Evolutionary conservation across 23 tunicate genomes (phyloP), one percentile per base, ranked within the genome.

Genomic region (Styela clava): DNA sequence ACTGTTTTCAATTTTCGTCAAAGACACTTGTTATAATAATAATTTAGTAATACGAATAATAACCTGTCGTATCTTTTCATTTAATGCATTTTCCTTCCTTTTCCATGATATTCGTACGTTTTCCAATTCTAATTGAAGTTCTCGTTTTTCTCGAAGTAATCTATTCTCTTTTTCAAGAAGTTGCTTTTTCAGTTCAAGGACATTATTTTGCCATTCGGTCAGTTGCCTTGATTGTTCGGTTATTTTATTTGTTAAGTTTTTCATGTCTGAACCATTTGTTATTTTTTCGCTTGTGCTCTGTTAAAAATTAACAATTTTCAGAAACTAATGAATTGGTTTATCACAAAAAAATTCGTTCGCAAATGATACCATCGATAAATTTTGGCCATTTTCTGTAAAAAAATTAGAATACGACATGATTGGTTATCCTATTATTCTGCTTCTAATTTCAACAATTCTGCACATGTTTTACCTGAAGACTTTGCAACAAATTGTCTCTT

Each of bases 401-500:
- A n/a, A n/a, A n/a, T n/a, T n/a, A n/a, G n/a, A n/a, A n/a, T n/a
- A n/a, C n/a, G n/a, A n/a, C n/a, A n/a, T n/a, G n/a, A n/a, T n/a
- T n/a, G n/a, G n/a, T n/a, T n/a, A n/a, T n/a, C n/a, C n/a, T n/a
- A n/a, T n/a, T n/a, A n/a, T n/a, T n/a, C n/a, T n/a, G n/a, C n/a
- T n/a, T n/a, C n/a, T n/a, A n/a, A n/a, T n/a, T n/a, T n/a, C n/a
- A n/a, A n/a, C n/a, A n/a, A n/a, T n/a, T n/a, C n/a, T n/a, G n/a
- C n/a, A n/a, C n/a, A n/a, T n/a, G n/a, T n/a, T 44, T 44, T 44
- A 44, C 56, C 56, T 44, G 56, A 44, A 44, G 56, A 5, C 56
- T 44, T 44, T 44, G 56, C 56, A 44, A 44, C 56, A 44, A 64
- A 34, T 82, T 78, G 3, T 78, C 79, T 37, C 79, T 80, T 61